Evolutionary conservation across 2,797 vertebrate genomes (phyloP), one percentile per base, ranked within the genome.

Genomic region (Novumbra hubbsi): DNA sequence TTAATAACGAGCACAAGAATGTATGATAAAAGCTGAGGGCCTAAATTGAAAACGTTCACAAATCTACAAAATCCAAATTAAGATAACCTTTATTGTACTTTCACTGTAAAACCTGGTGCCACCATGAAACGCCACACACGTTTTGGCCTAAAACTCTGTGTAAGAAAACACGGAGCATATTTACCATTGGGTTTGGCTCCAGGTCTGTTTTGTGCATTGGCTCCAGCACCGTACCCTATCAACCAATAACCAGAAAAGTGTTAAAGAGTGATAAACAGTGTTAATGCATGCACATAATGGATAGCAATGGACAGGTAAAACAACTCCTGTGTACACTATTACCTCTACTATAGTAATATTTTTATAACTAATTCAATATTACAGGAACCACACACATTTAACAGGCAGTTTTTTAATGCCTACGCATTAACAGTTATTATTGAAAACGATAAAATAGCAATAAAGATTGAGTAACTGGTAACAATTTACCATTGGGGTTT

Each of bases 401-500:
- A 57, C 19, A 3, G 52, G 21, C n/a, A 21, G 52, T 57, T 2
- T 24, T 24, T 8, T 57, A n/a, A n/a, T 8, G 52, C n/a, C 55
- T 4, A 57, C 2, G 2, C 11, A n/a, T 7, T 55, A 55, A 55
- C 52, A 11, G n/a, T 55, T 0, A 9, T 55, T n/a, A 7, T 55
- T 17, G 21, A 55, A 21, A n/a, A 3, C n/a, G n/a, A 5, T 11
- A 55, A 62, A 62, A 62, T 62, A 15, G 52, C 52, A 6, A 55
- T 19, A 7, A 55, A n/a, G n/a, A 55, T n/a, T 21, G 52, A 55
- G n/a, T 55, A 55, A 11, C 7, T 8, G 27, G 55, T 28, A 63
- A 30, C 60, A 12, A 21, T 74, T 81, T 78, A 88, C 83, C 71
- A 2, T 81, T 81, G 4, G 72, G 32, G 76, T 87, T 78, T 9